A percentile compares a stretch with the other conserved stretches of the same genome.
Conservation (phyloP, 2,797 vertebrate genomes). For the Chromis chromis region DNA sequence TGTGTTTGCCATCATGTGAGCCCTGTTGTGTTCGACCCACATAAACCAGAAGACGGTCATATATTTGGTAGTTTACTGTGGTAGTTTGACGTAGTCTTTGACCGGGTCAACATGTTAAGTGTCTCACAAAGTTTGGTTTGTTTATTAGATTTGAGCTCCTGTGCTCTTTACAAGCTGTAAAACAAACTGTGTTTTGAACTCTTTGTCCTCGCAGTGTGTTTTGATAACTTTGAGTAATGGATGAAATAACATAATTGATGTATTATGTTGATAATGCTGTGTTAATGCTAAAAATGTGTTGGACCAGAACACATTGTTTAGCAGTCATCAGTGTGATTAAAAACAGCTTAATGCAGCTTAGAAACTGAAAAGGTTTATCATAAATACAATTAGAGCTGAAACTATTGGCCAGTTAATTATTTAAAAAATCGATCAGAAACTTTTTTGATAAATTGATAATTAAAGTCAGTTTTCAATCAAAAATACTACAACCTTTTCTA, state of each 20-base stretch:
- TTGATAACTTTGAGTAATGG: background rate
- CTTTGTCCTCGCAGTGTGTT: background rate
- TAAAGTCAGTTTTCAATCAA: background rate
- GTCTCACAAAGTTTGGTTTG: constrained; percentile 34
- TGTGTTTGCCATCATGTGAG: constrained; percentile 41
- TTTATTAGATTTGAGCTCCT: constrained; percentile 32
- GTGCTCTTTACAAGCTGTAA: background rate
- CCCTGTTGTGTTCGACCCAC: constrained; percentile 10
- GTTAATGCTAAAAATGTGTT: background rate
- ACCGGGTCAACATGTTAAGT: constrained; percentile 42
- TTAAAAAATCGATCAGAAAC: background rate
- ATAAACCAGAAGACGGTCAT: constrained; percentile 29
- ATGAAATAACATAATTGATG: no score
- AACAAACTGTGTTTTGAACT: background rate
- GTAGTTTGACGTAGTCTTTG: constrained; percentile 33
- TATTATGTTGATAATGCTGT: background rate
- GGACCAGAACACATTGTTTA: no score
- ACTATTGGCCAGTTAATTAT: background rate
- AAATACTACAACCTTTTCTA: background rate
- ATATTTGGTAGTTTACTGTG: constrained; percentile 18
- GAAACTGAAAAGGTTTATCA: no score
- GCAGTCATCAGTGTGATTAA: no score
- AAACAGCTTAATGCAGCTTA: background rate
- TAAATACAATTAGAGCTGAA: background rate
- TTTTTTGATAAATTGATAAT: no score